phyloP scores from a whole-genome alignment of 2,797 vertebrate genomes.

The Kryptolebias ocellatus region DNA sequence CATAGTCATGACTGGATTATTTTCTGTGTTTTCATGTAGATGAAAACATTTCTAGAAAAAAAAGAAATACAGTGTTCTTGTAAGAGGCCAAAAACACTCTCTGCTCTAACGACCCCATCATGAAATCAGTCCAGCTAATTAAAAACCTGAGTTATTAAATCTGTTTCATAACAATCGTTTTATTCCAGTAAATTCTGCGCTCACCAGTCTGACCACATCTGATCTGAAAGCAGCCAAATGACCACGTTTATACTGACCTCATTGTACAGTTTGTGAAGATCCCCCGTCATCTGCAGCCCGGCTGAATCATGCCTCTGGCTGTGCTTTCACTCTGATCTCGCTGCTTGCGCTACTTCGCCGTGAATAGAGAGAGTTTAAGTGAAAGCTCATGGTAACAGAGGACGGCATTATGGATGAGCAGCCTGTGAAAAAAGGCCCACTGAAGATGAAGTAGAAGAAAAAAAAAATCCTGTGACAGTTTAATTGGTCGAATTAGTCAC shows the following conservation, averaged over 20 bases:
- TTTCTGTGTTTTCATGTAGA: too few species aligned
- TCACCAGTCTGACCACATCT: slow-evolving; percentile 46
- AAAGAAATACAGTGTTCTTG: too few species aligned
- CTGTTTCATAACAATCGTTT: slow-evolving; percentile 37
- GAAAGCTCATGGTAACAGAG: slow-evolving; percentile 67
- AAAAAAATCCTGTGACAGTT: slow-evolving; percentile 74
- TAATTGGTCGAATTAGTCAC: slow-evolving; percentile 81
- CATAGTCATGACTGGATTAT: too few species aligned
- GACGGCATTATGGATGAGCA: slow-evolving; percentile 77
- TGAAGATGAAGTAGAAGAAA: slow-evolving; percentile 30
- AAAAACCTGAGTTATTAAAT: slow-evolving; percentile 1
- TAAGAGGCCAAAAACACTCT: too few species aligned
- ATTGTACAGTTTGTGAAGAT: slow-evolving; percentile 69
- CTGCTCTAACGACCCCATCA: too few species aligned
- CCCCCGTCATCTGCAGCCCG: slow-evolving; percentile 51
- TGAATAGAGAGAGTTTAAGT: slow-evolving; percentile 73
- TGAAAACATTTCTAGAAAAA: too few species aligned
- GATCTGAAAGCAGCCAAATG: slow-evolving; percentile 58
- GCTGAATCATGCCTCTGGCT: slow-evolving; percentile 58
- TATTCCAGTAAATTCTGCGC: slow-evolving; percentile 47
- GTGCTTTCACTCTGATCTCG: slow-evolving; percentile 71
- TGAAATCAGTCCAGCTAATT: neutral
- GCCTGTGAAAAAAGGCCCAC: slow-evolving; percentile 68
- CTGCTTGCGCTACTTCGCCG: slow-evolving; percentile 70
- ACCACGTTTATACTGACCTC: slow-evolving; percentile 67